Evolutionary conservation across 2,888 invertebrate species (phyloP), one percentile per base, ranked within the genome.

Genomic region (Rotaria sp.): DNA sequence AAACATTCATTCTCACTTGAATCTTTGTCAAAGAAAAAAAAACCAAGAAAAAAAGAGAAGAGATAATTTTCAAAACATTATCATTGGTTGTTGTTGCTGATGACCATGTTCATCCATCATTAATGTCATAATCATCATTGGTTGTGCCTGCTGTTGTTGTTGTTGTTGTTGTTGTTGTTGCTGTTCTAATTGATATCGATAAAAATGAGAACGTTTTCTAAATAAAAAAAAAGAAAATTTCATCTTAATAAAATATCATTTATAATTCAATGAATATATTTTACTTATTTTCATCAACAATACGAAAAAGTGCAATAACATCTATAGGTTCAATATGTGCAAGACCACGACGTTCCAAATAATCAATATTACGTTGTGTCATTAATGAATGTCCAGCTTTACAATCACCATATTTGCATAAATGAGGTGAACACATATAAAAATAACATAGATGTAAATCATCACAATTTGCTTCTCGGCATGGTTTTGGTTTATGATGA

Each of bases 401-500:
- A 45, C 80, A 80, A n/a, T 80, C 45, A n/a, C 45, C 80, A 80
- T 45, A 80, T 45, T 80, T 80, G 45, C 80, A 80, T 80, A 45
- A 45, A 26, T 41, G 41, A 45, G 80, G 80, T 45, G 41, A 45
- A 45, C 41, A 80, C 45, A 80, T 41, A 35, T 80, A 80, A 45
- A 80, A 80, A 80, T 80, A 80, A 45, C 80, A 80, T 4, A 80
- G 15, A 80, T 80, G 80, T 80, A 80, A 80, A 45, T 80, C 45
- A 45, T 45, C 41, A 80, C 80, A 80, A 45, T 80, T 45, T 0
- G 41, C 1, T 80, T 45, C 80, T 11, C 45, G 80, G 45, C 80
- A 80, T 45, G 80, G 80, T n/a, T 80, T 80, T 26, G 80, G 80
- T 35, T 80, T 80, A 45, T 45, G 80, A 80, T 80, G 80, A 80